These are phyloP conservation scores for Myotis brandtii DNA, from an alignment of 2,113 vertebrate genomes.

Conservation along the genomic window DNA sequence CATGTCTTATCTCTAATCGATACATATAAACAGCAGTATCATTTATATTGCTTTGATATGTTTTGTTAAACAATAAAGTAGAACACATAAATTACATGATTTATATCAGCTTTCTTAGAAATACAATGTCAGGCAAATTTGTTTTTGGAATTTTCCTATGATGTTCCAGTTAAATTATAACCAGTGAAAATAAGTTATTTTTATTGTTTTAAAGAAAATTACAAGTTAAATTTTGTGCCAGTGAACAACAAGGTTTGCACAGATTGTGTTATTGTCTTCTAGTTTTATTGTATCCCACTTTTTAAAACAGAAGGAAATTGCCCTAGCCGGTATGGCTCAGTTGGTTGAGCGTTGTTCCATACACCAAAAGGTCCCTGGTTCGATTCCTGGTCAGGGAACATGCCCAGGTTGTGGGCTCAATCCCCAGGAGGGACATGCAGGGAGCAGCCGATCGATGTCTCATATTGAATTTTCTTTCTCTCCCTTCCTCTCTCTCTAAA, in stretches of 20 bases:
- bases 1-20: neutral
- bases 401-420: too few species aligned
- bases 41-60: slow-evolving; percentile 34
- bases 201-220: slow-evolving; percentile 35
- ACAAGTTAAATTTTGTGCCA: slow-evolving; percentile 15
- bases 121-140: neutral
- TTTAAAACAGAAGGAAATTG: slow-evolving; percentile 10
- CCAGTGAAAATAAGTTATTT: slow-evolving; percentile 9
- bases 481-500: too few species aligned
- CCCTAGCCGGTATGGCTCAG: too few species aligned
- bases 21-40: slow-evolving; percentile 44
- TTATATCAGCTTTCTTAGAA: slow-evolving; percentile 19
- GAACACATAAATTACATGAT: neutral
- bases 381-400: too few species aligned
- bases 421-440: too few species aligned
- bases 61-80: slow-evolving; percentile 46
- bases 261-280: neutral
- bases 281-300: neutral
- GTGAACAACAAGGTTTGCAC: neutral
- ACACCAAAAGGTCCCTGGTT: too few species aligned
- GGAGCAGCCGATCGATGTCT: too few species aligned
- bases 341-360: too few species aligned
- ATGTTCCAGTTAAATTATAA: slow-evolving; percentile 34
- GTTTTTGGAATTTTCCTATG: slow-evolving; percentile 37
- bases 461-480: too few species aligned